These are phyloP conservation scores for Nipponacmea schrenckii DNA, from an alignment of 2,888 invertebrate genomes.

Conservation along the genomic window DNA sequence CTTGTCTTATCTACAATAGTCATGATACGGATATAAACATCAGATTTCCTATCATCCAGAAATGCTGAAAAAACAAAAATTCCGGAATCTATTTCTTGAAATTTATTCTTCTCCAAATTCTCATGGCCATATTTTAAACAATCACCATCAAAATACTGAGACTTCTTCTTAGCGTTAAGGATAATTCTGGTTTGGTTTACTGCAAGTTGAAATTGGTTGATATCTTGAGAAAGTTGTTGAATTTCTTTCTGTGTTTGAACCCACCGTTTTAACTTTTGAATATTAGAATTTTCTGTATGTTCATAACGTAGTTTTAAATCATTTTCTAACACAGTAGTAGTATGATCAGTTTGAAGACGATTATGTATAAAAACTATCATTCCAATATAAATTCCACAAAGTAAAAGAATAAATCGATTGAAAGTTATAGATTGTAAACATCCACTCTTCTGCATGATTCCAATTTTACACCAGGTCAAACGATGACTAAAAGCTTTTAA, in stretches of 20 bases:
- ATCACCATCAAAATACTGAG: not conserved
- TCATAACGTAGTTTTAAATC: constrained; percentile 1
- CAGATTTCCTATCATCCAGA: constrained; percentile 49
- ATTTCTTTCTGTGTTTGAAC: constrained; percentile 15
- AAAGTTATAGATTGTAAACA: constrained; percentile 17
- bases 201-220: constrained; percentile 12
- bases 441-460: constrained; percentile 12
- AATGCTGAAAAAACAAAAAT: constrained; percentile 57
- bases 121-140: constrained; percentile 10
- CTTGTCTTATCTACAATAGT: constrained; percentile 37
- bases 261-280: constrained; percentile 18
- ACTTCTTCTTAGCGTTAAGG: not conserved
- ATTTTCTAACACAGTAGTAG: not conserved
- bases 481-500: not conserved
- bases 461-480: not conserved
- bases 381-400: constrained; percentile 41
- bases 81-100: constrained; percentile 34
- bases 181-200: constrained; percentile 11
- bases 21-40: constrained; percentile 42
- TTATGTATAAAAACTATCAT: constrained; percentile 46
- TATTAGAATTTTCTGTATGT: not conserved
- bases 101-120: constrained; percentile 29
- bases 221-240: constrained; percentile 16
- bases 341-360: constrained; percentile 41
- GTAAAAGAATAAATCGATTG: constrained; percentile 29